Conservation (phyloP, 2,888 invertebrate species). For the Nomada flava region DNA sequence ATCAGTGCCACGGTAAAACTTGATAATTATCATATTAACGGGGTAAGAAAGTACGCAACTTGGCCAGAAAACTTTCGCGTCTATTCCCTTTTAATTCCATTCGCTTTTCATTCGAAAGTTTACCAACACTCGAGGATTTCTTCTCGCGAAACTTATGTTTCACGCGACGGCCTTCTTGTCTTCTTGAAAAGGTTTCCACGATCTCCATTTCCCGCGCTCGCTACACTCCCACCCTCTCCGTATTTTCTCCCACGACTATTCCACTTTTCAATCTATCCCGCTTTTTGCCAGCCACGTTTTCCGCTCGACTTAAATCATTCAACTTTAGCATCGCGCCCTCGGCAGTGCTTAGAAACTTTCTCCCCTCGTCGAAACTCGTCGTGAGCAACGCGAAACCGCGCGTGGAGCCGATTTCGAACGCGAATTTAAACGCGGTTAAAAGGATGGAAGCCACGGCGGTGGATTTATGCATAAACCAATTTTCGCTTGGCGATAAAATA, state of each 20-base stretch:
- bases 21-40: not conserved
- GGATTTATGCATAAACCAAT: too few species aligned
- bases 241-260: conserved; percentile 19
- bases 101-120: conserved; percentile 58
- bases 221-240: not conserved
- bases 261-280: conserved; percentile 50
- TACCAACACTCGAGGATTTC: conserved; percentile 59
- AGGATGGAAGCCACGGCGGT: not conserved
- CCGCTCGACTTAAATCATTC: conserved; percentile 51
- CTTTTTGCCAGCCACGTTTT: conserved; percentile 21
- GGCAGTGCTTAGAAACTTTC: conserved; percentile 39
- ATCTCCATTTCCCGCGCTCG: conserved; percentile 44
- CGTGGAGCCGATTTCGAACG: not conserved
- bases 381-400: not conserved
- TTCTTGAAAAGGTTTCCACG: conserved; percentile 52
- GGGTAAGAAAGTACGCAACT: not conserved
- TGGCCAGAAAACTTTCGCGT: not conserved
- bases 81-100: conserved; percentile 20
- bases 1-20: not conserved
- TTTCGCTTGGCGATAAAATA: too few species aligned
- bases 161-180: conserved; percentile 59
- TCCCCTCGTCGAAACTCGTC: not conserved
- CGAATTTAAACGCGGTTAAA: conserved; percentile 25
- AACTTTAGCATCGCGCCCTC: conserved; percentile 39
- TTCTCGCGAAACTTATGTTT: conserved; percentile 69